phyloP scores from a whole-genome alignment of 2,888 invertebrate genomes.

The Psococerastis gibbosa region DNA sequence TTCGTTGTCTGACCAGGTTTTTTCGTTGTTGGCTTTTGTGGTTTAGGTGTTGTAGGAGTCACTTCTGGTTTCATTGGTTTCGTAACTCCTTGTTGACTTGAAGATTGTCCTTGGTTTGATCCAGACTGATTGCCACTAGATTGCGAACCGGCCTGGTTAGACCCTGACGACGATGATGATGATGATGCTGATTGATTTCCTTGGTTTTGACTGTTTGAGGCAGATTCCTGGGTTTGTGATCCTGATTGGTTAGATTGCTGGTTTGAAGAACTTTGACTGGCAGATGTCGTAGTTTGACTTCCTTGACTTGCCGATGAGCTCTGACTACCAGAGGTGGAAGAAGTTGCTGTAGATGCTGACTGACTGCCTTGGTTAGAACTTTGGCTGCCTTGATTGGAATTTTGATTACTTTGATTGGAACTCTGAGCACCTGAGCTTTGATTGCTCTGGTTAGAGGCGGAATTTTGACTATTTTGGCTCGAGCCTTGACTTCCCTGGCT shows the following conservation, averaged over 20 bases:
- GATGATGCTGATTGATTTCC: neutral
- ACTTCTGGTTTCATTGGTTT: neutral
- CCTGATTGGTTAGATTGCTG: constrained; percentile 13
- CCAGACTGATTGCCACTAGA: too few relatives aligned
- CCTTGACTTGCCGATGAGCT: constrained; percentile 8
- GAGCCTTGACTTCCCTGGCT: neutral
- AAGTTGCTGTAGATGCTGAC: constrained; percentile 9
- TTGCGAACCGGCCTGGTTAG: neutral
- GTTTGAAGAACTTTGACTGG: constrained; percentile 12
- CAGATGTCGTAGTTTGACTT: constrained; percentile 14
- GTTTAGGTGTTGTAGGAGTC: constrained; percentile 6
- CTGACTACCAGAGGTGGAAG: neutral
- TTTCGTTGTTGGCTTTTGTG: neutral
- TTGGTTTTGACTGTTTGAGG: constrained; percentile 5
- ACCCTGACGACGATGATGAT: neutral
- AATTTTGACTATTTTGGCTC: neutral
- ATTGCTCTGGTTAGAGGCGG: neutral
- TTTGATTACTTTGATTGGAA: neutral
- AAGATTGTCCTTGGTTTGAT: neutral
- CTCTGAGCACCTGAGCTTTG: neutral
- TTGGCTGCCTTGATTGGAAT: neutral
- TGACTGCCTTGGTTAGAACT: neutral
- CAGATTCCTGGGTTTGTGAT: constrained; percentile 1
- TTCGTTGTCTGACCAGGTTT: neutral
- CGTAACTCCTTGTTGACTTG: neutral